These are phyloP conservation scores for Pyxicephalus adspersus DNA, from an alignment of 2,113 vertebrate species.

Conservation along the genomic window DNA sequence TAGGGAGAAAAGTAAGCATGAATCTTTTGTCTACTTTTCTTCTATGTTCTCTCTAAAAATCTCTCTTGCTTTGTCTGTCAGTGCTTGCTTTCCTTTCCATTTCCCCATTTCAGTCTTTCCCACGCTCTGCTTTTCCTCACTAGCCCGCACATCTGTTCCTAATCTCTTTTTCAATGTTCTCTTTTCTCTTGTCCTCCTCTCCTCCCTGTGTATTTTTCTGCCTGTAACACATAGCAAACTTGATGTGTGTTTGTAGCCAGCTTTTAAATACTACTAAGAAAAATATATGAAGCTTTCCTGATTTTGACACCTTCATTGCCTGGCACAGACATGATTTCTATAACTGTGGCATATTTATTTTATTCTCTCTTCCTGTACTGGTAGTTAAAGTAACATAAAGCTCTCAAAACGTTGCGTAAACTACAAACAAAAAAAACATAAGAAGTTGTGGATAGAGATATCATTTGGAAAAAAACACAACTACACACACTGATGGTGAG, in stretches of 20 bases:
- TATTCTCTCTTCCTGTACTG: too few relatives aligned
- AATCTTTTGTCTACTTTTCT: too few relatives aligned
- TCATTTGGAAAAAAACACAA: too few relatives aligned
- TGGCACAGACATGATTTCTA: not conserved
- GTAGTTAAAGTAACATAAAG: too few relatives aligned
- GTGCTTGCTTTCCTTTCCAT: not conserved
- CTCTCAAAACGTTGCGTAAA: too few relatives aligned
- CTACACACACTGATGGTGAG: too few relatives aligned
- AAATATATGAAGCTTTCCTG: not conserved
- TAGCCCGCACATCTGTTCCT: constrained; percentile 37
- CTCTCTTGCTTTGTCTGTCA: not conserved
- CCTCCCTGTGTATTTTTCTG: not conserved
- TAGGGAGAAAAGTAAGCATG: too few relatives aligned
- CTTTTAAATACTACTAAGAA: not conserved
- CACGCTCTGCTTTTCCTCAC: constrained; percentile 39
- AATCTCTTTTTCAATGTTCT: constrained; percentile 43
- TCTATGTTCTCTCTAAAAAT: too few relatives aligned
- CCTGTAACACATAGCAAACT: not conserved
- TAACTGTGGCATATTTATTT: too few relatives aligned
- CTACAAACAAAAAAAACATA: too few relatives aligned
- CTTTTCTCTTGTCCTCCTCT: constrained; percentile 31
- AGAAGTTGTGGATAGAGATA: too few relatives aligned
- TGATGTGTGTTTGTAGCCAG: not conserved
- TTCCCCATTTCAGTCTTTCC: constrained; percentile 27
- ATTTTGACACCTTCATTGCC: not conserved